Evolutionary conservation across 2,888 invertebrate genomes (phyloP), one percentile per base, ranked within the genome.

Genomic region (Arge pagana): DNA sequence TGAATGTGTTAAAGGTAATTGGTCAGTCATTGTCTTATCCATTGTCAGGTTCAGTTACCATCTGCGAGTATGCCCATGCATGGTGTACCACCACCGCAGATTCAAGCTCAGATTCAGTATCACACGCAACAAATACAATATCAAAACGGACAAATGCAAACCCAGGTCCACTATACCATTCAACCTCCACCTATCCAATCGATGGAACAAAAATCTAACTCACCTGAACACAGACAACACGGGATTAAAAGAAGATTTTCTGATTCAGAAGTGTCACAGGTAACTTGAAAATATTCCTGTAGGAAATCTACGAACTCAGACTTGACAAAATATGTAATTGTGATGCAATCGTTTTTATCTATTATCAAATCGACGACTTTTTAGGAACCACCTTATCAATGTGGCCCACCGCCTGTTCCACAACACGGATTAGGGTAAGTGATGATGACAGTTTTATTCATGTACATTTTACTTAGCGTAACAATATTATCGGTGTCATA

Each of bases 241-340:
- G 75, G 75, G 13, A 54, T 76, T 18, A 76, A 76, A 50, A 66
- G 76, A 62, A 67, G 76, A 60, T 75, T 72, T 59, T 72, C 72
- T 4, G 76, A 76, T 19, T 64, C 72, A 49, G 76, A 76, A 51
- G 68, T 69, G 42, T 57, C 67, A 50, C 70, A 69, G 66, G 75
- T 75, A 63, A 55, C 57, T 54, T 18, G 39, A 48, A 11, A 16
- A n/a, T n/a, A 28, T n/a, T 7, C n/a, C 7, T n/a, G n/a, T 28
- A 8, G 8, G 28, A n/a, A n/a, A n/a, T n/a, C n/a, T n/a, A n/a
- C n/a, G n/a, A n/a, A n/a, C n/a, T n/a, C n/a, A n/a, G n/a, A n/a
- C n/a, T n/a, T n/a, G n/a, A n/a, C n/a, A n/a, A n/a, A n/a, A n/a
- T n/a, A n/a, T n/a, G n/a, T n/a, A n/a, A n/a, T n/a, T n/a, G n/a